phyloP scores from a whole-genome alignment of 2,888 invertebrate genomes.

The Lasioglossum figueresi region DNA sequence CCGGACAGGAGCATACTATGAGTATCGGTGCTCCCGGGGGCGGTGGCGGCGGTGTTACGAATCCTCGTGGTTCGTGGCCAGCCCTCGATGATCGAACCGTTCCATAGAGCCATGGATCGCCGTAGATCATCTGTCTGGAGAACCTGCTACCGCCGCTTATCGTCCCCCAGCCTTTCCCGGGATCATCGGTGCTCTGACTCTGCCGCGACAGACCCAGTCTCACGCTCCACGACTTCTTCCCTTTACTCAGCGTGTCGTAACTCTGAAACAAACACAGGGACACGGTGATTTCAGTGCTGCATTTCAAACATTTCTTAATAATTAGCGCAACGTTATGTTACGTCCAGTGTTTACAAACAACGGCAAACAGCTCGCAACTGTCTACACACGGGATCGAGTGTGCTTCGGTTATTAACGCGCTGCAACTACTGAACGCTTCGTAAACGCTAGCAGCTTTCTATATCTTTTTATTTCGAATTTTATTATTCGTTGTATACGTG shows the following conservation, averaged over 20 bases:
- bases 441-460: background rate
- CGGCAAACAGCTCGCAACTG: background rate
- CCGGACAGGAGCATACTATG: slow-evolving; percentile 92
- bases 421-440: background rate
- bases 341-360: background rate
- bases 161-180: slow-evolving; percentile 79
- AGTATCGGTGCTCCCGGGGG: slow-evolving; percentile 88
- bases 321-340: background rate
- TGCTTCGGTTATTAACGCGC: background rate
- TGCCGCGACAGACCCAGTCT: slow-evolving; percentile 87
- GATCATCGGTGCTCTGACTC: slow-evolving; percentile 81
- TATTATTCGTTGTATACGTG: background rate
- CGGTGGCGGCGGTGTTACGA: slow-evolving; percentile 84
- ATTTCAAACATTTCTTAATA: background rate
- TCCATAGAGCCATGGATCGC: slow-evolving; percentile 92
- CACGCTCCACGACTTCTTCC: slow-evolving; percentile 90
- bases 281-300: background rate
- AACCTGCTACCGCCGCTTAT: slow-evolving; percentile 89
- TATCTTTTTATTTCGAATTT: background rate
- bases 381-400: background rate
- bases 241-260: slow-evolving; percentile 84
- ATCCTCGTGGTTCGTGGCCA: slow-evolving; percentile 82
- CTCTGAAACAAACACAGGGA: slow-evolving; percentile 67
- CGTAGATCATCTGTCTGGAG: slow-evolving; percentile 89
- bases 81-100: slow-evolving; percentile 87